Conservation (phyloP, 2,888 invertebrate species). For the Andrena bucephala region DNA sequence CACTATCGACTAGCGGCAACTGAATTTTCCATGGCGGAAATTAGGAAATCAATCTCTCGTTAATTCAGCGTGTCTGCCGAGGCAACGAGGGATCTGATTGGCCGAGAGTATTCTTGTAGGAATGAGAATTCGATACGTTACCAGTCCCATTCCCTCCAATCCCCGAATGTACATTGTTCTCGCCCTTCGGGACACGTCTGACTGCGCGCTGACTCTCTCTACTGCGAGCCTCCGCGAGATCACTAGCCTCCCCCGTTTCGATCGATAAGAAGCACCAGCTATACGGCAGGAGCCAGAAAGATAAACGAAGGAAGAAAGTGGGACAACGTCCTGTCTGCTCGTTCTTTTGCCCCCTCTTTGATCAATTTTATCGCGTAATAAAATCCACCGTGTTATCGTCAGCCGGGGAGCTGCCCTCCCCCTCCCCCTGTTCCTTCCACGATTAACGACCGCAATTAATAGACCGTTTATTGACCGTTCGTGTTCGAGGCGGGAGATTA, state of each 20-base stretch:
- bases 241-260: neutral
- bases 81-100: no score
- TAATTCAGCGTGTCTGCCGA: no score
- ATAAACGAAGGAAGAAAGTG: neutral
- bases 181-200: neutral
- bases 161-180: no score
- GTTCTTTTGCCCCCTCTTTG: neutral
- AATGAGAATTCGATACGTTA: no score
- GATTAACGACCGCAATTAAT: slow-evolving; percentile 39
- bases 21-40: no score
- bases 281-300: neutral
- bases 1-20: no score
- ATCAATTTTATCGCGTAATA: slow-evolving; percentile 5
- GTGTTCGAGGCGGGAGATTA: neutral
- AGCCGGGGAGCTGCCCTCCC: neutral
- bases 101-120: no score
- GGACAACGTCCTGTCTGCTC: neutral
- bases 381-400: neutral
- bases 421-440: neutral
- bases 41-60: no score
- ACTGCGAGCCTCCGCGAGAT: slow-evolving; percentile 4
- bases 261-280: slow-evolving; percentile 3
- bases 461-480: slow-evolving; percentile 28
- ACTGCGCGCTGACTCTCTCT: neutral
- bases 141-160: no score